Evolutionary conservation across 1,140 invertebrate species (phyloP), one percentile per base, ranked within the genome.

Genomic region (Xylocopa sonorina): DNA sequence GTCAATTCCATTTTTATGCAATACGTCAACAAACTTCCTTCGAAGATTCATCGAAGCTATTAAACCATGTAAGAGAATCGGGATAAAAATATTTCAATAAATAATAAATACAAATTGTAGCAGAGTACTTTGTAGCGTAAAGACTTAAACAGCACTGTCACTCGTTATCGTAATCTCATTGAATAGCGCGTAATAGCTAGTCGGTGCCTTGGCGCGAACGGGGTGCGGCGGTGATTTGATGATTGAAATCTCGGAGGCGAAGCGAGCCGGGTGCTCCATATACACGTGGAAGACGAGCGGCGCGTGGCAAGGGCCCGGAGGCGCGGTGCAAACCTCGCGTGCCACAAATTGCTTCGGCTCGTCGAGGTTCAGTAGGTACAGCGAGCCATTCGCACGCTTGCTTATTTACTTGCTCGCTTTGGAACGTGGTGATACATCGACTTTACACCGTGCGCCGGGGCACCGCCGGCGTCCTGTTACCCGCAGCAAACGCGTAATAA

Each of bases 301-400:
- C 89, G 87, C 89, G 87, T 89, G 89, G 84, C 87, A 66, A 74
- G 79, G 62, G 86, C 87, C 81, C 57, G 71, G 69, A 78, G 83
- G 83, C 81, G 38, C 62, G 69, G 75, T 60, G 82, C 78, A 81
- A 88, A 79, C 76, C 89, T 89, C 87, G 89, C 89, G 89, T 91
- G 90, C 87, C 87, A 87, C 88, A 91, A 91, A 91, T 90, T 90
- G 85, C 88, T 88, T 82, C 60, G 63, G 73, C 87, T 87, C 78
- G 80, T 79, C 79, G 69, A 74, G 80, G 73, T 66, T 64, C 82
- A 77, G 85, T 85, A 81, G 83, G 71, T 75, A 84, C 81, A 72
- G 72, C 84, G 62, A 86, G 69, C 81, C 81, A 85, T 81, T 86
- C 69, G 81, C 71, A 83, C 78, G 80, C 85, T 86, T 72, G 72